Percentiles rank a stretch among this genome's conserved stretches.
These are phyloP conservation scores for Gryllus longicercus DNA, from an alignment of 2,888 invertebrate genomes.

Conservation along the genomic window DNA sequence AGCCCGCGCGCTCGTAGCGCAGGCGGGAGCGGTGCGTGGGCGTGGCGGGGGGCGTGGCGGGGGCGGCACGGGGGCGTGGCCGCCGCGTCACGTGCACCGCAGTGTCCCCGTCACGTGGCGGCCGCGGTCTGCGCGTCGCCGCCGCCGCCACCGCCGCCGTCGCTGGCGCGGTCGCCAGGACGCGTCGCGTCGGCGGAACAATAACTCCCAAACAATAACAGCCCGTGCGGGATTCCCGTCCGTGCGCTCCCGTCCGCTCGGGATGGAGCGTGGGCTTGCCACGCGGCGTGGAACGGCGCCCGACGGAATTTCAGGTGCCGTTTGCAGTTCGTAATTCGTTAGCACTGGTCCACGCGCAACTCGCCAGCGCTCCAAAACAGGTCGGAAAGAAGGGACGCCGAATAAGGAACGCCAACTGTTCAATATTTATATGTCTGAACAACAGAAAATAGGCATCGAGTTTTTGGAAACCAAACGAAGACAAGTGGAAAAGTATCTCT, in stretches of 20 bases:
- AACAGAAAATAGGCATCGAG: no score
- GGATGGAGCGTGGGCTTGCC: neutral
- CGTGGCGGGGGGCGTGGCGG: neutral
- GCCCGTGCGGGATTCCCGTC: neutral
- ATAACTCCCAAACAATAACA: conserved; percentile 1
- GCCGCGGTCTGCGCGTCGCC: neutral
- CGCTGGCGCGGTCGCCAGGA: neutral
- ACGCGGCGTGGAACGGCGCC: neutral
- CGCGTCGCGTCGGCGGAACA: neutral
- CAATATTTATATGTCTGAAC: no score
- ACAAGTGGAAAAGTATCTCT: no score
- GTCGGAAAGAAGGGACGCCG: no score
- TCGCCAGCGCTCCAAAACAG: no score
- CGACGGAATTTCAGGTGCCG: neutral
- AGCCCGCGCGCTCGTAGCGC: neutral
- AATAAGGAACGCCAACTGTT: no score
- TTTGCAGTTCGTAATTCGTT: no score
- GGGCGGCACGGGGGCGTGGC: conserved; percentile 1
- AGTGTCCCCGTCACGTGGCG: neutral
- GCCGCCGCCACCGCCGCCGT: neutral
- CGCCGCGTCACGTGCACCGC: conserved; percentile 1
- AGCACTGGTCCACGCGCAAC: no score
- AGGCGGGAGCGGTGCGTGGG: neutral
- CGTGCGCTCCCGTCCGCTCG: no score
- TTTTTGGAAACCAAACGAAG: no score